Evolutionary conservation across 2,113 vertebrate species (phyloP).

Genomic region (Pavo muticus): DNA sequence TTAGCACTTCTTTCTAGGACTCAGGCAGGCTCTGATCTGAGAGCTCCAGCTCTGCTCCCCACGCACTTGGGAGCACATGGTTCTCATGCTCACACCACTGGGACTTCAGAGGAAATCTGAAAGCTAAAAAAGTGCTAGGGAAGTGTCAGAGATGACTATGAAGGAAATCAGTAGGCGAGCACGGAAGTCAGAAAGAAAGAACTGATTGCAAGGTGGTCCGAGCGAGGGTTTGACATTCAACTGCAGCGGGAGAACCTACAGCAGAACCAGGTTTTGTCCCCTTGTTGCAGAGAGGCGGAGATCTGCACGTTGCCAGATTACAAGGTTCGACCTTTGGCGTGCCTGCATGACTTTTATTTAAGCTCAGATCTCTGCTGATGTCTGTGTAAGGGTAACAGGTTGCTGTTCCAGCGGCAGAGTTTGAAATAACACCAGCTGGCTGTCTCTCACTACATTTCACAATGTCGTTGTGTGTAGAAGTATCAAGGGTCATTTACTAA

Average conservation of each 20-base stretch:
- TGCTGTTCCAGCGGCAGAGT: not conserved
- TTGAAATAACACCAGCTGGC: not conserved
- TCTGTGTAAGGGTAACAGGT: not conserved
- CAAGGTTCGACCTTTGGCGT: not conserved
- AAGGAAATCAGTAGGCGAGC: slow-evolving; percentile 20
- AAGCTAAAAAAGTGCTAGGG: slow-evolving; percentile 43
- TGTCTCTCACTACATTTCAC: not conserved
- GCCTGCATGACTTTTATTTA: not conserved
- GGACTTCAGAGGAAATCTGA: slow-evolving; percentile 26
- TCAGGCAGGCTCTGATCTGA: not conserved
- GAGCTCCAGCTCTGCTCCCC: not conserved
- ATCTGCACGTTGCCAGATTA: not conserved
- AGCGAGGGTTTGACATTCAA: not conserved
- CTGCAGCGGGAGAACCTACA: not conserved
- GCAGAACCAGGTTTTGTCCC: not conserved
- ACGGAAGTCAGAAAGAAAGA: slow-evolving; percentile 28
- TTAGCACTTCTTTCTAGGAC: not conserved
- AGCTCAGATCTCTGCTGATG: not conserved
- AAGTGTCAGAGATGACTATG: slow-evolving; percentile 20
- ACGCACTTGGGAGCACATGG: not conserved
- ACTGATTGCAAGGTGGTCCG: not conserved
- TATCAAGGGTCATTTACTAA: not conserved
- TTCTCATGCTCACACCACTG: not conserved
- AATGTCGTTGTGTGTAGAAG: not conserved
- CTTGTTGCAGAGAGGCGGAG: not conserved